Conservation (phyloP, 2,888 invertebrate genomes). For the Stegophylla sp. region DNA sequence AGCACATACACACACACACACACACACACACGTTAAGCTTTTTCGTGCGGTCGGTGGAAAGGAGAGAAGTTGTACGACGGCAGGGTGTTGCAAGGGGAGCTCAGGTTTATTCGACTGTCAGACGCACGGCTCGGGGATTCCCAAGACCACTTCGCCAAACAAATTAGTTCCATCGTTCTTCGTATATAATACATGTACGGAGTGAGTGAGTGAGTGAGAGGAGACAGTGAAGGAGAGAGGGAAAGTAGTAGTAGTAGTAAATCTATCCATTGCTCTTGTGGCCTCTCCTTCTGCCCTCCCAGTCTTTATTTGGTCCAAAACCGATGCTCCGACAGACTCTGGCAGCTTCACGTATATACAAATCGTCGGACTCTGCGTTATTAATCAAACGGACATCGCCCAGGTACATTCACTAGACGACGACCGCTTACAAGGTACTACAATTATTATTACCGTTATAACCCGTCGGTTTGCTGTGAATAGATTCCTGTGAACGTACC, state of each 20-base stretch:
- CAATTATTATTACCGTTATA: constrained; percentile 32
- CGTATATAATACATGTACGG: too few species aligned
- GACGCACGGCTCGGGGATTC: constrained; percentile 46
- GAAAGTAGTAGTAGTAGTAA: not conserved
- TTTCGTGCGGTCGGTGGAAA: constrained; percentile 21
- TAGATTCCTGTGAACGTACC: constrained; percentile 20
- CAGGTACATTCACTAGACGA: constrained; percentile 7
- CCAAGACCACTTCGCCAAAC: constrained; percentile 56
- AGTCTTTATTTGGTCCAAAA: constrained; percentile 29
- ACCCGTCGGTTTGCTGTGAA: constrained; percentile 37
- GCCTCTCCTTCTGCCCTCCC: not conserved
- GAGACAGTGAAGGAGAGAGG: too few species aligned
- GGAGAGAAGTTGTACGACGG: not conserved
- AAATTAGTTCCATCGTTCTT: constrained; percentile 56
- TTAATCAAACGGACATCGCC: constrained; percentile 44
- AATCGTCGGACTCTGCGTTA: constrained; percentile 30
- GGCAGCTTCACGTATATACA: constrained; percentile 23
- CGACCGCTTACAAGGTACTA: constrained; percentile 32
- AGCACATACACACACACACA: constrained; percentile 24
- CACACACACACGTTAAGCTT: constrained; percentile 23
- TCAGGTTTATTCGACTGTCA: constrained; percentile 57
- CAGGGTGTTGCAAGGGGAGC: constrained; percentile 32
- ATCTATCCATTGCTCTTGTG: constrained; percentile 23
- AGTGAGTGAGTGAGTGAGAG: not conserved
- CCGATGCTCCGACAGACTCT: constrained; percentile 25